phyloP scores from a whole-genome alignment of 2,888 invertebrate genomes.

The Vanessa cardui region DNA sequence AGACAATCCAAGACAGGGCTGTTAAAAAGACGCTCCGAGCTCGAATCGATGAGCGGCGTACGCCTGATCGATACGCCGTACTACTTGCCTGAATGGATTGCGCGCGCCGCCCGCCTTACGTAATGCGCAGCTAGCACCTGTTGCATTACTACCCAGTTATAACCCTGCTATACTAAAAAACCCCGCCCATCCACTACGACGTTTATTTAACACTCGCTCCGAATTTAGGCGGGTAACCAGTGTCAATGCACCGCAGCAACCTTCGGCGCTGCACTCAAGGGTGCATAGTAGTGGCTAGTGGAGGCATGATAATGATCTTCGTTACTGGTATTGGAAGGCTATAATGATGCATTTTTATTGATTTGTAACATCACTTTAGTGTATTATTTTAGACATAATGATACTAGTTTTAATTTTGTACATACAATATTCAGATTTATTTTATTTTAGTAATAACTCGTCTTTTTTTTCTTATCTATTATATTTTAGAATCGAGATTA shows the following conservation, averaged over 20 bases:
- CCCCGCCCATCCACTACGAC: constrained; percentile 46
- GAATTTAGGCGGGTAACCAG: constrained; percentile 61
- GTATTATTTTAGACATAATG: not conserved
- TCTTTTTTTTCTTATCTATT: too few species aligned
- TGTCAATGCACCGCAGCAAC: constrained; percentile 79
- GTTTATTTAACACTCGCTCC: constrained; percentile 40
- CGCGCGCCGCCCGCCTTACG: constrained; percentile 76
- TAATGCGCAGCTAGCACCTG: constrained; percentile 78
- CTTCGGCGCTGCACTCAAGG: constrained; percentile 80
- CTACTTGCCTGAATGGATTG: constrained; percentile 73
- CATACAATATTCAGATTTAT: not conserved
- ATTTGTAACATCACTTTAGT: not conserved
- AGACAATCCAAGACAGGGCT: constrained; percentile 58
- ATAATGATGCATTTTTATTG: constrained; percentile 33
- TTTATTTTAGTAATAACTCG: not conserved
- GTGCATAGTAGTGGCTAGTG: constrained; percentile 71
- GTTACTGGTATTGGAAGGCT: constrained; percentile 57
- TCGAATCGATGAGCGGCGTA: constrained; percentile 70
- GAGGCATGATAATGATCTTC: constrained; percentile 74
- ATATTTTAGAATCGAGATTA: too few species aligned
- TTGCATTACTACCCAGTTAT: constrained; percentile 76
- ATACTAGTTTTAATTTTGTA: not conserved
- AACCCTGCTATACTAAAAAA: constrained; percentile 58
- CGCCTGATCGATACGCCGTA: constrained; percentile 76
- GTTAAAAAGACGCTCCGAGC: constrained; percentile 65